Conservation (phyloP, 2,888 invertebrate species). For the Melanostoma mellinum region DNA sequence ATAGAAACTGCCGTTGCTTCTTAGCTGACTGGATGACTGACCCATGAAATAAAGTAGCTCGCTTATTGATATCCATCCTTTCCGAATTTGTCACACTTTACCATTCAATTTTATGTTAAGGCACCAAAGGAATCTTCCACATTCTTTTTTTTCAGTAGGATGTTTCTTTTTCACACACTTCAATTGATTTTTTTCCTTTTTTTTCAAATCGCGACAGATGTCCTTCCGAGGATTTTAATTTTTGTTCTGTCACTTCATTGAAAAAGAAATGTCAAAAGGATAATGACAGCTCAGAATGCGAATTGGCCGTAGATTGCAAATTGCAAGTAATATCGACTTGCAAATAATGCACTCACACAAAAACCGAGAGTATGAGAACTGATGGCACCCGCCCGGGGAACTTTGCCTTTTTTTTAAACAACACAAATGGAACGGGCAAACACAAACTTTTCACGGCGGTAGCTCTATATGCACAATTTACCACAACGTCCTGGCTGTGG, state of each 20-base stretch:
- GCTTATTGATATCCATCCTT: conserved; percentile 22
- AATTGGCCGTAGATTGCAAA: conserved; percentile 50
- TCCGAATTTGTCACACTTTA: background rate
- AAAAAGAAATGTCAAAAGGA: conserved; percentile 63
- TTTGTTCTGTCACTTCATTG: conserved; percentile 47
- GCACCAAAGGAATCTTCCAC: conserved; percentile 51
- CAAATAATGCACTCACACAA: conserved; percentile 55
- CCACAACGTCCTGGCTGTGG: conserved; percentile 37
- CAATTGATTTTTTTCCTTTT: conserved; percentile 26
- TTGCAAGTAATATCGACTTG: conserved; percentile 48
- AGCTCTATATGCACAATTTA: conserved; percentile 51
- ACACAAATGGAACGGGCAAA: conserved; percentile 22
- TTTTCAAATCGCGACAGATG: conserved; percentile 43
- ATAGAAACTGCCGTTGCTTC: conserved; percentile 5
- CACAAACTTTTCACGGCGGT: conserved; percentile 56
- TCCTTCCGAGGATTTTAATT: conserved; percentile 47
- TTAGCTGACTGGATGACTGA: background rate
- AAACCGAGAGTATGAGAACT: conserved; percentile 29
- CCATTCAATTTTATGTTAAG: conserved; percentile 43
- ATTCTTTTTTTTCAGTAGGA: conserved; percentile 13
- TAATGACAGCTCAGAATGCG: conserved; percentile 42
- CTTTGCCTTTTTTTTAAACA: conserved; percentile 16
- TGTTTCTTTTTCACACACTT: conserved; percentile 29
- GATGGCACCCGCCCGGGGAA: conserved; percentile 21
- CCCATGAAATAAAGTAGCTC: background rate